Evolutionary conservation across 2,797 vertebrate species (phyloP), one percentile per base, ranked within the genome.

Genomic region (Odontamblyopus lacepedii): DNA sequence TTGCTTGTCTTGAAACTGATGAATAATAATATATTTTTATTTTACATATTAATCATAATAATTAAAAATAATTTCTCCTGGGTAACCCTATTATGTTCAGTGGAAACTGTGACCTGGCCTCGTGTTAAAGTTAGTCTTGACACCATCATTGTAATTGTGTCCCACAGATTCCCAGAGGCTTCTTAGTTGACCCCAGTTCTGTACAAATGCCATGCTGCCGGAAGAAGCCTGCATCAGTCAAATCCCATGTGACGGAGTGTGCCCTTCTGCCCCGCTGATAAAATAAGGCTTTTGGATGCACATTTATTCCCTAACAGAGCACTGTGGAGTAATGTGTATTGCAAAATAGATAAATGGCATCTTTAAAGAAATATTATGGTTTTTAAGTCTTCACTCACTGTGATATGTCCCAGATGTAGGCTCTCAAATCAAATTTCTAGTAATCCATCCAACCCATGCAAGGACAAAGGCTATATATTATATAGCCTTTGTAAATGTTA

Each of bases 131-230:
- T 88, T 86, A 90, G 88, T 89, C 85, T 87, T 92, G 88, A 89
- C 92, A 86, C 87, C 73, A 55, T 83, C 84, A 41, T 74, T 74
- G 83, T 63, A 74, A 71, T 83, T 69, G 70, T 26, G 57, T 70
- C 80, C 72, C 68, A 81, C 76, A 85, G 83, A 86, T 81, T 84
- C 87, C 86, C 69, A 0, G 51, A 68, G 84, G 88, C 81, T 18
- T 35, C 85, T 79, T 85, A 81, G 79, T 84, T 88, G 85, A 91
- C 84, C 88, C 71, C 64, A 16, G 78, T 80, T 69, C 69, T 85
- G 83, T 84, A 85, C 79, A 91, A 90, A 89, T 91, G 90, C 86
- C 90, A 88, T 65, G 44, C 26, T 80, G 87, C 78, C 85, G 85
- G 89, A 85, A 82, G 86, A 82, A 85, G 72, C 82, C 81, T 82